These are phyloP conservation scores for Lepidonotus clava DNA, from an alignment of 2,888 invertebrate species.

Conservation along the genomic window DNA sequence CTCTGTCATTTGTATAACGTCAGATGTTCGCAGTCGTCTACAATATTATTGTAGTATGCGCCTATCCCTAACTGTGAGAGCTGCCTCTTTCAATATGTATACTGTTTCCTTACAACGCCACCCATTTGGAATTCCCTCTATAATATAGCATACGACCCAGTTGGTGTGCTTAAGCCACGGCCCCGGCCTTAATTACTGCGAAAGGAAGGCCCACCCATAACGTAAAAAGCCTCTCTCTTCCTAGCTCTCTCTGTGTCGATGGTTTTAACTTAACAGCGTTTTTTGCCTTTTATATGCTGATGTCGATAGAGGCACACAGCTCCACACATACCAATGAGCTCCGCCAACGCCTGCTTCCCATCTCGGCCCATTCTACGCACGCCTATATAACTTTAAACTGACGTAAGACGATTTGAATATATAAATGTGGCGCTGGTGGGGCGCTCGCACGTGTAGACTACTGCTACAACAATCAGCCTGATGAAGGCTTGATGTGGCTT, in stretches of 20 bases:
- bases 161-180: neutral
- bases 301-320: neutral
- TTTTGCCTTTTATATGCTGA: conserved; percentile 18
- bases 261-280: conserved; percentile 23
- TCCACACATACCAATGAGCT: neutral
- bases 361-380: neutral
- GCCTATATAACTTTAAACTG: conserved; percentile 28
- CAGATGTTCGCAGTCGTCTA: too few relatives aligned
- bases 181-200: neutral
- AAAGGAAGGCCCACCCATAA: neutral
- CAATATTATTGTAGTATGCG: too few relatives aligned
- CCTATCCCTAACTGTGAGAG: neutral
- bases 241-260: neutral
- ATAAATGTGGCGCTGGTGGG: neutral
- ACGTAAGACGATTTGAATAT: conserved; percentile 23
- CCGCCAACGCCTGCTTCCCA: neutral
- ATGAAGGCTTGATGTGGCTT: conserved; percentile 22
- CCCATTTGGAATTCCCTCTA: neutral
- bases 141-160: conserved; percentile 27
- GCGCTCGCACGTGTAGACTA: neutral
- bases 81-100: neutral
- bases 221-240: neutral
- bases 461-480: conserved; percentile 7
- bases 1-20: too few relatives aligned
- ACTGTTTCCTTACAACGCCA: neutral